Evolutionary conservation across 1,140 invertebrate genomes (phyloP).

Genomic region (Tetranychus cinnabarinus): DNA sequence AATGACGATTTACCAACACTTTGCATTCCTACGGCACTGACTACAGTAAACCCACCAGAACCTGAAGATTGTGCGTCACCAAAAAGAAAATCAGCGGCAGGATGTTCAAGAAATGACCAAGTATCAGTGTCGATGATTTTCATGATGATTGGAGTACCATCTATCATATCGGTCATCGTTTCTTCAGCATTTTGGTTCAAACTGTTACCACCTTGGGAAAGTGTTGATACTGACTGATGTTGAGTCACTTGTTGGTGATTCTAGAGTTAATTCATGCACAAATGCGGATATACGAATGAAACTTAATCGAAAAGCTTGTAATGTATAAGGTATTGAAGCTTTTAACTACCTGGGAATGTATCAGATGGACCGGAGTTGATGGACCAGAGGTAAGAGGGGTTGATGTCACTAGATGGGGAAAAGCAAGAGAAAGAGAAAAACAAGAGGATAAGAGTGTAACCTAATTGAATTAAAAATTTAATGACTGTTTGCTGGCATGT

Average conservation of each 20-base stretch:
- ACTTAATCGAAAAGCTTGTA: not conserved
- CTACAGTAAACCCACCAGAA: not conserved
- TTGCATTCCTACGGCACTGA: constrained; percentile 6
- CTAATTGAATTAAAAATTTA: not conserved
- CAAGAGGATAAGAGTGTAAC: not conserved
- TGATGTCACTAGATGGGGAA: not conserved
- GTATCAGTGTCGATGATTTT: constrained; percentile 1
- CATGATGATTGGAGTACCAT: not conserved
- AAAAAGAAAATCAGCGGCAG: not conserved
- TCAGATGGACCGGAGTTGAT: not conserved
- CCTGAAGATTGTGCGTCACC: not conserved
- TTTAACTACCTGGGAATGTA: not conserved
- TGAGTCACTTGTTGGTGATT: not conserved
- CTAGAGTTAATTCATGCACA: not conserved
- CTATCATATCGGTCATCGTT: not conserved
- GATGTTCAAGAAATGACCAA: not conserved
- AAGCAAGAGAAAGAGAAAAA: not conserved
- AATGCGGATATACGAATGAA: not conserved
- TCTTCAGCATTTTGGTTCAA: not conserved
- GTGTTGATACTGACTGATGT: not conserved
- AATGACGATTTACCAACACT: constrained; percentile 9
- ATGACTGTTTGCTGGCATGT: not conserved
- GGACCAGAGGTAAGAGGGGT: not conserved
- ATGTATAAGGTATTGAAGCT: not conserved
- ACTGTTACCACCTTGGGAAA: not conserved